phyloP scores from a whole-genome alignment of 2,888 invertebrate species.

The Dicranocentrus wangi region DNA sequence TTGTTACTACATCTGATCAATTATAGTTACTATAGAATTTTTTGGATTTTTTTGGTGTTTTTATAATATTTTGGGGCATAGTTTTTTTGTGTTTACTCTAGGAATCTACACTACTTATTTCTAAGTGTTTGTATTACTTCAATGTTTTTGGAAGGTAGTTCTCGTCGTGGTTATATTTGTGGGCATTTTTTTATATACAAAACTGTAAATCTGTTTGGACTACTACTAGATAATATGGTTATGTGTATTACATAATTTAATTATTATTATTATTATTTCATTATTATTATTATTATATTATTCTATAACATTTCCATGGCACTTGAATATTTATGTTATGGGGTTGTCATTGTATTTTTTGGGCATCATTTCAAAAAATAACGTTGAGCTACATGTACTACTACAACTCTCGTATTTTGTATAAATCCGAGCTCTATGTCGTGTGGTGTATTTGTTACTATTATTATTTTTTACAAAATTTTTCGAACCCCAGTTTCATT shows the following conservation, averaged over 20 bases:
- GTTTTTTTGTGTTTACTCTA: background rate
- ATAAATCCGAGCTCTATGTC: no score
- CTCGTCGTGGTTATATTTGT: no score
- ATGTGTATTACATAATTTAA: background rate
- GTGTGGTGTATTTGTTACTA: background rate
- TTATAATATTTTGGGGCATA: background rate
- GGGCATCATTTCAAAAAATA: no score
- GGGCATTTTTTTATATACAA: no score
- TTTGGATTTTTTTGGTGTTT: background rate
- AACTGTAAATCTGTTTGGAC: no score
- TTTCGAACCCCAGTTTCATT: background rate
- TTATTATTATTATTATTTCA: background rate
- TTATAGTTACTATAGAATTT: background rate
- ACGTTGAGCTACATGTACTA: no score
- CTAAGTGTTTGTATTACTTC: no score
- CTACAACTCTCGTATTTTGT: no score
- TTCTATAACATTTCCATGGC: slow-evolving; percentile 7
- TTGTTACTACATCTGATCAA: background rate
- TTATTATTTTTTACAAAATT: background rate
- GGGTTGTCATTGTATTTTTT: background rate
- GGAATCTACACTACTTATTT: no score
- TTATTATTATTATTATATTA: background rate
- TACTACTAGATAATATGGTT: no score
- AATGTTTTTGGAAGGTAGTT: no score
- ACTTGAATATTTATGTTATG: background rate